These are phyloP conservation scores for Hassar affinis DNA, from an alignment of 2,113 vertebrate species.

Conservation along the genomic window DNA sequence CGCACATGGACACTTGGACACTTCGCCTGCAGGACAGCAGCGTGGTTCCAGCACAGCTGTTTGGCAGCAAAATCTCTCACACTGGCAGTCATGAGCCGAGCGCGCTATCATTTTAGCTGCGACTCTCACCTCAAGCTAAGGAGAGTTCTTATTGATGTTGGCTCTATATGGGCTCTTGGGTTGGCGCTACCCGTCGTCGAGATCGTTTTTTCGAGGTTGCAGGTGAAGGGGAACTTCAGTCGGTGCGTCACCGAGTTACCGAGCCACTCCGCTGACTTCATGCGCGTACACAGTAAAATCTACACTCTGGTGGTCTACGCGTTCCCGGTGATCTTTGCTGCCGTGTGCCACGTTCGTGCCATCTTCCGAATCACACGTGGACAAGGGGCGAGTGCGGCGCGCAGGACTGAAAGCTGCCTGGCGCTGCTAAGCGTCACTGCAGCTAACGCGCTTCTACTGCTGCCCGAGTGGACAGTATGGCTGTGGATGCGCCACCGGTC, in stretches of 20 bases:
- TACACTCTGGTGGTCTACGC: slow-evolving; percentile 68
- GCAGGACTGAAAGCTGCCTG: slow-evolving; percentile 64
- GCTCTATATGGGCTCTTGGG: slow-evolving; percentile 61
- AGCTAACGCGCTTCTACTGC: slow-evolving; percentile 69
- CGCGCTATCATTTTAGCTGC: slow-evolving; percentile 61
- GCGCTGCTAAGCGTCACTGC: slow-evolving; percentile 68
- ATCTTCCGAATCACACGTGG: slow-evolving; percentile 64
- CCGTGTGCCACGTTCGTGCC: slow-evolving; percentile 67
- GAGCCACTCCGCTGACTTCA: slow-evolving; percentile 67
- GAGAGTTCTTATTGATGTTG: slow-evolving; percentile 60
- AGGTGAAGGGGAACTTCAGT: slow-evolving; percentile 40
- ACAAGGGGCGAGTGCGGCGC: slow-evolving; percentile 41
- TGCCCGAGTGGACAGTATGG: slow-evolving; percentile 77
- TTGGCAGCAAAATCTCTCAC: slow-evolving; percentile 74
- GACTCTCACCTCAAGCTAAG: slow-evolving; percentile 50
- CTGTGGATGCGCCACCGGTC: slow-evolving; percentile 68
- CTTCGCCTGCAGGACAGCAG: slow-evolving; percentile 71
- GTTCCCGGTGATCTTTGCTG: slow-evolving; percentile 65
- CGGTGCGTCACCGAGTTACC: slow-evolving; percentile 67
- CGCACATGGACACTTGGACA: slow-evolving; percentile 74
- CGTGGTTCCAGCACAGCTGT: slow-evolving; percentile 79
- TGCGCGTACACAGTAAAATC: slow-evolving; percentile 73
- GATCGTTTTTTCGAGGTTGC: slow-evolving; percentile 67
- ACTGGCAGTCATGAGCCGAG: slow-evolving; percentile 68
- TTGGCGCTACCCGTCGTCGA: slow-evolving; percentile 71